Conservation (phyloP, 2,888 invertebrate genomes). For the Erebia aethiops region DNA sequence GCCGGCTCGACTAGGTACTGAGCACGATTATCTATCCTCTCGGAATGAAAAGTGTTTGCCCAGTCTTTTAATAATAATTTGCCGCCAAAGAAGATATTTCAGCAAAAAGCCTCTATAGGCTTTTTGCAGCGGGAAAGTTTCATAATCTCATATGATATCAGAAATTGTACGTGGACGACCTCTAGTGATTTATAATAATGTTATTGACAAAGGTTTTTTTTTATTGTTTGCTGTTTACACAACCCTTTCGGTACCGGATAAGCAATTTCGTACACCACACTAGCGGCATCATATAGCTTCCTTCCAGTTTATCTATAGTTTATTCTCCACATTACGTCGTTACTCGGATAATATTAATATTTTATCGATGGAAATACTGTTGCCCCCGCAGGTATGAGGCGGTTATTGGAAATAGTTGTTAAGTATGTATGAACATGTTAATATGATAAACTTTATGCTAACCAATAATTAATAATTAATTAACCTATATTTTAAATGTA, state of each 20-base stretch:
- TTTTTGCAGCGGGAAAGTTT: no score
- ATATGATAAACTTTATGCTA: constrained; percentile 7
- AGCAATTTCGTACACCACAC: constrained; percentile 24
- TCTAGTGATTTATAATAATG: neutral
- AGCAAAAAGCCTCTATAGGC: no score
- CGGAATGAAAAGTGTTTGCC: neutral
- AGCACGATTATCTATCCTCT: no score
- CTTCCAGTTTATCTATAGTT: constrained; percentile 26
- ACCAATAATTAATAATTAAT: neutral
- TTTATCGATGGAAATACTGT: constrained; percentile 15
- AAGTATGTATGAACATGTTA: neutral
- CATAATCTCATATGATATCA: no score
- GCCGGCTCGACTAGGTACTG: no score
- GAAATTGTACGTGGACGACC: no score
- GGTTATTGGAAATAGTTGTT: constrained; percentile 23
- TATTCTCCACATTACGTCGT: constrained; percentile 24
- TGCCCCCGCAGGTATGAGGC: constrained; percentile 21
- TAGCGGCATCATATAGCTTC: constrained; percentile 21
- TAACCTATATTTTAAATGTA: no score
- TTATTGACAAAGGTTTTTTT: constrained; percentile 1
- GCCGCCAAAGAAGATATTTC: neutral
- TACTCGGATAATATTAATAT: constrained; percentile 27
- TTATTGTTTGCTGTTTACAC: constrained; percentile 14
- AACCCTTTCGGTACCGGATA: constrained; percentile 21
- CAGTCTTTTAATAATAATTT: neutral